A percentile compares a stretch with the other conserved stretches of the same genome.
These are phyloP conservation scores for Sthenelais limicola DNA, from an alignment of 2,888 invertebrate species.

Conservation along the genomic window DNA sequence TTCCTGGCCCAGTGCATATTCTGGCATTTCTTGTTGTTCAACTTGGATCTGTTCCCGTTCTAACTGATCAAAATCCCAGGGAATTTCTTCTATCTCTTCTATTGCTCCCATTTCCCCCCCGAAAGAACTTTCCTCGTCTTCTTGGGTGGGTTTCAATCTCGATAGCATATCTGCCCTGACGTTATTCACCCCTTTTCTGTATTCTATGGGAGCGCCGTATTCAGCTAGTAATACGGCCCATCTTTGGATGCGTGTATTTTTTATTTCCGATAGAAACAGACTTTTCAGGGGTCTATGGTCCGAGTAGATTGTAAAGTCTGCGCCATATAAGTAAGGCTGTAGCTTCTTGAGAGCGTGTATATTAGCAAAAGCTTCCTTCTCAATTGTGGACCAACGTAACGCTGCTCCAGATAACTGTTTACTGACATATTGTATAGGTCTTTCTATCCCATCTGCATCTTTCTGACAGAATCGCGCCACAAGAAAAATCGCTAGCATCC, in stretches of 20 bases:
- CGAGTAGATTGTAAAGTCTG: constrained; percentile 16
- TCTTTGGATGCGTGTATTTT: constrained; percentile 44
- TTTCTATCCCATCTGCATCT: constrained; percentile 17
- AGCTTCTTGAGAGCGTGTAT: constrained; percentile 27
- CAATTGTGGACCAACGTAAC: constrained; percentile 17
- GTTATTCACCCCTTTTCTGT: constrained; percentile 40
- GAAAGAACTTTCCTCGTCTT: no score
- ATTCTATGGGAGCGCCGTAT: constrained; percentile 45
- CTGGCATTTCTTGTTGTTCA: constrained; percentile 7
- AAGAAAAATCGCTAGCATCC: background rate
- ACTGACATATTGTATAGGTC: constrained; percentile 27
- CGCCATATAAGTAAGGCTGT: constrained; percentile 41
- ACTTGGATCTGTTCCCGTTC: background rate
- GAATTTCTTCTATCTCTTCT: background rate
- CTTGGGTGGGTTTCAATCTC: no score
- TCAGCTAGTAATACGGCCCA: constrained; percentile 47
- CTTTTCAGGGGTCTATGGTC: constrained; percentile 42
- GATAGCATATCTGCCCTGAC: constrained; percentile 44
- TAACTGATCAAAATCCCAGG: constrained; percentile 7
- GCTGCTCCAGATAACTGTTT: constrained; percentile 10
- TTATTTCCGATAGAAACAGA: constrained; percentile 39
- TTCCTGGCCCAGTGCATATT: background rate
- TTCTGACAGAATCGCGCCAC: constrained; percentile 33
- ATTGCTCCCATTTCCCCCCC: no score
- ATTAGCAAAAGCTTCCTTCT: constrained; percentile 33